phyloP scores from a whole-genome alignment of 2,888 invertebrate species.

The Drosophila mimica region DNA sequence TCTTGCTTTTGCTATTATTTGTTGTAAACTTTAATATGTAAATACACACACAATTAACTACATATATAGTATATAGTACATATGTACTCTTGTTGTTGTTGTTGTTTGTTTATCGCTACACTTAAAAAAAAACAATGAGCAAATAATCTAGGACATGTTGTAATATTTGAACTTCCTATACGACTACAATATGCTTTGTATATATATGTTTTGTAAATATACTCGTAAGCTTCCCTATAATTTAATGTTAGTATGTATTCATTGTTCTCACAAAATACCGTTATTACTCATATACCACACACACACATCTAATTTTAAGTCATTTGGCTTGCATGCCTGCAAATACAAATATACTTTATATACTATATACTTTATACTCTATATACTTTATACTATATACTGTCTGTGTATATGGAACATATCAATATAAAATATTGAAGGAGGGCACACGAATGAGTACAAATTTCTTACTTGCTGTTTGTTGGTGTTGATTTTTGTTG shows the following conservation, averaged over 20 bases:
- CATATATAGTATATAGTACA: conserved; percentile 11
- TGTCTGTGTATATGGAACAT: conserved; percentile 36
- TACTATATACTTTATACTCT: conserved; percentile 5
- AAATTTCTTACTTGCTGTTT: conserved; percentile 25
- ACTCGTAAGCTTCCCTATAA: conserved; percentile 38
- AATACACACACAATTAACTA: conserved; percentile 76
- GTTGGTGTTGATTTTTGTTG: conserved; percentile 3
- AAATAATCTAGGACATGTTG: conserved; percentile 63
- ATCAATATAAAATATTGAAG: conserved; percentile 56
- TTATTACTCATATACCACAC: conserved; percentile 5
- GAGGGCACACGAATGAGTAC: conserved; percentile 72
- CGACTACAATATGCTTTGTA: conserved; percentile 23
- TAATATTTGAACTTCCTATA: conserved; percentile 30
- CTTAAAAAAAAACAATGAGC: conserved; percentile 64
- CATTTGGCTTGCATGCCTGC: background rate
- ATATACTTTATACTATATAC: background rate
- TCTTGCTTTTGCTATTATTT: conserved; percentile 20
- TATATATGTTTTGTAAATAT: conserved; percentile 29
- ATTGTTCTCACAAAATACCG: conserved; percentile 24
- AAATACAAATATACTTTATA: conserved; percentile 20
- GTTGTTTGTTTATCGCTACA: conserved; percentile 33
- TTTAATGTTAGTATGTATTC: conserved; percentile 27
- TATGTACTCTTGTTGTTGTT: conserved; percentile 34
- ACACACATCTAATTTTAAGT: conserved; percentile 29
- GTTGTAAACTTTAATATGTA: conserved; percentile 80